Conservation (phyloP, 2,113 vertebrate species). For the Lasiurus borealis region DNA sequence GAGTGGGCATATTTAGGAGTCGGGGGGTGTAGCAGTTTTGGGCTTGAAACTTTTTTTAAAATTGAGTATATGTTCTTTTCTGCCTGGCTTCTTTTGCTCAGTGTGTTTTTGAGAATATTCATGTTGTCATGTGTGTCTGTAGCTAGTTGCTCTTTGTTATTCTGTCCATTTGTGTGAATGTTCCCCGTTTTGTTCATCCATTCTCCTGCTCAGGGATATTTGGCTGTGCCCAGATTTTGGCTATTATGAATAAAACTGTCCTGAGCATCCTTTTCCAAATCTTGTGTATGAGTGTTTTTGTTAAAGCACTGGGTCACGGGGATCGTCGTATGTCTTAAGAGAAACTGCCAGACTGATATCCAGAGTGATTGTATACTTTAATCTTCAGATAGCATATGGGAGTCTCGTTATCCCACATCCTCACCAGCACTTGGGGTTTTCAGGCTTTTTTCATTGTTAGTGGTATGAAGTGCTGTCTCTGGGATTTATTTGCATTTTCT, state of each 20-base stretch:
- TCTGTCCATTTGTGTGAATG: neutral
- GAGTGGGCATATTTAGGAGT: accelerated
- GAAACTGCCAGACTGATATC: neutral
- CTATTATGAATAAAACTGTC: no score
- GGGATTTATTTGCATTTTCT: neutral
- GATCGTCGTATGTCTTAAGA: neutral
- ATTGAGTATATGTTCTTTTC: accelerated
- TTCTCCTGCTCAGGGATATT: neutral
- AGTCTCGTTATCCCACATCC: neutral
- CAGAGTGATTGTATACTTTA: neutral
- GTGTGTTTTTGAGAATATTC: accelerated
- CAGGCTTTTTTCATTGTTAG: neutral
- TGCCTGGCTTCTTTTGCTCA: neutral
- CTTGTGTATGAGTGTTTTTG: neutral
- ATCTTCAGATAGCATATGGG: accelerated
- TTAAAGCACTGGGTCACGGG: neutral
- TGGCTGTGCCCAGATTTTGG: neutral
- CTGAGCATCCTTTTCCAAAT: accelerated
- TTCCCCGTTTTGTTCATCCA: accelerated
- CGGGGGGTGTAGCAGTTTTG: accelerated
- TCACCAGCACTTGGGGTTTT: no score
- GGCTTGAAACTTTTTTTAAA: neutral
- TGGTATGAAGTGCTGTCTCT: neutral
- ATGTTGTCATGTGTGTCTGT: neutral
- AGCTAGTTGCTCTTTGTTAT: neutral